Base-by-base conservation (phyloP, 2,888 invertebrate genomes). In the Enchytraeus crypticus region DNA sequence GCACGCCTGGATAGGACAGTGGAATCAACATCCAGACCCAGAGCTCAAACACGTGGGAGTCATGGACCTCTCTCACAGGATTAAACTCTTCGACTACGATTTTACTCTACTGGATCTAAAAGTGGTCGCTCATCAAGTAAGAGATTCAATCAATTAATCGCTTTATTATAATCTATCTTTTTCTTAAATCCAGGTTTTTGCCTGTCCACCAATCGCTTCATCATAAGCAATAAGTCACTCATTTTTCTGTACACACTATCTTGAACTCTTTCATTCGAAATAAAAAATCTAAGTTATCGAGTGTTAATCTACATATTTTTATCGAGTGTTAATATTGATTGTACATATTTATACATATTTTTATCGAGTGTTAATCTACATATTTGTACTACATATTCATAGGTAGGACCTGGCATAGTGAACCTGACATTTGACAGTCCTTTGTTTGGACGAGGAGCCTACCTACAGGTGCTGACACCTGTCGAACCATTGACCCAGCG, bases 391-490 rank as follows among this genome's bases (percentile, higher is more conserved):
- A 21, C 18, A 27, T 49, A 32, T 1, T 30, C 27, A 14, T 70
- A 78, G 77, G 74, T 77, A 45, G 78, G 78, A 0, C 78, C 91
- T 0, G 87, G 87, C 0, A 86, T 87, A 70, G 91, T 91, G 0
- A 84, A 88, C 21, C 79, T 92, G 1, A 74, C 80, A 18, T 78
- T 90, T 66, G 71, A 83, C 0, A 84, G 85, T 0, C 75, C 82
- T 0, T 11, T 55, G 38, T 74, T 87, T 53, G 81, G 82, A 2
- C 72, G 71, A 5, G 82, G 81, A 11, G 82, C 86, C 53, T 84
- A 88, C 30, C 76, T 88, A 0, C 91, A 91, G 75, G 85, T 86
- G 0, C 86, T 91, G 2, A 89, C 88, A 0, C 92, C 92, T 0
- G 70, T 89, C 3, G 87, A 86, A 14, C 89, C 91, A 0, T 74